These are phyloP conservation scores for Ophiodon elongatus DNA, from an alignment of 2,113 vertebrate genomes.

Conservation along the genomic window DNA sequence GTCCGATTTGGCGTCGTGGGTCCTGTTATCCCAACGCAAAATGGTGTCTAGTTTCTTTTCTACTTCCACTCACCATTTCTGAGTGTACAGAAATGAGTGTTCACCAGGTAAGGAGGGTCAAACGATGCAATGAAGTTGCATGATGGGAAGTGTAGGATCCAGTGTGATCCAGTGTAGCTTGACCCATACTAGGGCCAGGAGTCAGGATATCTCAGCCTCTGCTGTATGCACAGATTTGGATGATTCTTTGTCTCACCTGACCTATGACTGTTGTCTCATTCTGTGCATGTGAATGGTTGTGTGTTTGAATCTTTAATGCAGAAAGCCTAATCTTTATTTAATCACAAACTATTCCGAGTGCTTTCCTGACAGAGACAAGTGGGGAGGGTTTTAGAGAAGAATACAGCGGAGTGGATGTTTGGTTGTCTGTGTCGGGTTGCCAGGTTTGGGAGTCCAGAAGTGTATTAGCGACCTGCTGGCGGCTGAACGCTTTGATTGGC, in stretches of 20 bases:
- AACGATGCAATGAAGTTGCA: slow-evolving; percentile 2
- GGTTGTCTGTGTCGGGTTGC: slow-evolving; percentile 62
- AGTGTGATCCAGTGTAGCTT: background rate
- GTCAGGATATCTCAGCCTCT: background rate
- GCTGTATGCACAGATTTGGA: background rate
- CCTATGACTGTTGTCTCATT: background rate
- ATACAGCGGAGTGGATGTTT: slow-evolving; percentile 56
- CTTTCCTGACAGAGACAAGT: slow-evolving; percentile 48
- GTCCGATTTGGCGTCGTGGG: no score
- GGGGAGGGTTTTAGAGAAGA: slow-evolving; percentile 35
- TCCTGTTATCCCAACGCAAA: no score
- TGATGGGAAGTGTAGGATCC: slow-evolving; percentile 1
- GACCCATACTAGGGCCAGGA: background rate
- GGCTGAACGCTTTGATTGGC: slow-evolving; percentile 41
- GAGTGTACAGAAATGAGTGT: background rate
- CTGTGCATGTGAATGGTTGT: slow-evolving; percentile 10
- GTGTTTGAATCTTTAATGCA: slow-evolving; percentile 74
- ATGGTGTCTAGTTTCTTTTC: no score
- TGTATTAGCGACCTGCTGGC: slow-evolving; percentile 43
- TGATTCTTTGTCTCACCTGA: background rate
- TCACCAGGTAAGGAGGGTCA: background rate
- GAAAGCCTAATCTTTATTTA: slow-evolving; percentile 80
- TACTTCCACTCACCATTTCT: no score
- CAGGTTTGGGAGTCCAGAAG: slow-evolving; percentile 58
- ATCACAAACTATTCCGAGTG: slow-evolving; percentile 76